Conservation (phyloP, 2,888 invertebrate species). For the Amphipyra berbera region DNA sequence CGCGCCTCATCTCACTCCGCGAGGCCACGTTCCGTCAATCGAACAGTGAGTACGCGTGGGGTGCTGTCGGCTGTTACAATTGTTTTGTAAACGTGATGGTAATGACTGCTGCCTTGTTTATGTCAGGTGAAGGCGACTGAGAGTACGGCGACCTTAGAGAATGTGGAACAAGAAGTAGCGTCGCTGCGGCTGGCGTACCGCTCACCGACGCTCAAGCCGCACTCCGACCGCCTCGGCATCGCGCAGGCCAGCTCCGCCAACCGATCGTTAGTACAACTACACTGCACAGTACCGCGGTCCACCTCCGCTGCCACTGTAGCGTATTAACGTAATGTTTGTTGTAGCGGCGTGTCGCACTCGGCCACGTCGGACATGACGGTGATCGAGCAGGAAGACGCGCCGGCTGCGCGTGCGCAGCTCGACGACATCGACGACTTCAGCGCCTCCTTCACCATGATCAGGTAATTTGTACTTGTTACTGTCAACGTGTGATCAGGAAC, state of each 20-base stretch:
- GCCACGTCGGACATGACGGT: conserved; percentile 97
- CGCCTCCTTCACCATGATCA: conserved; percentile 90
- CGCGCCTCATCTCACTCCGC: no score
- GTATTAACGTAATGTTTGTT: conserved; percentile 5
- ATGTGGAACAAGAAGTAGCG: conserved; percentile 92
- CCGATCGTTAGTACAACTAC: conserved; percentile 54
- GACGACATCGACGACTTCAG: conserved; percentile 85
- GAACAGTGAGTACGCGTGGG: no score
- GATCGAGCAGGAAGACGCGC: conserved; percentile 94
- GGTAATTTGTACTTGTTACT: conserved; percentile 80
- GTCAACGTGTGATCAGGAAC: no score
- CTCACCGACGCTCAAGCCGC: conserved; percentile 93
- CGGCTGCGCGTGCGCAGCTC: conserved; percentile 66
- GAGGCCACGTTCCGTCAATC: no score
- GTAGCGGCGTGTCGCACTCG: conserved; percentile 90
- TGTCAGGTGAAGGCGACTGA: conserved; percentile 58
- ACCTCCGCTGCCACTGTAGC: no score
- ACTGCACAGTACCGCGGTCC: not conserved
- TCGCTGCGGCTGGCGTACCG: conserved; percentile 94
- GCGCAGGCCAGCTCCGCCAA: conserved; percentile 88
- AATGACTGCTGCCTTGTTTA: not conserved
- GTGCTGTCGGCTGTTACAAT: no score
- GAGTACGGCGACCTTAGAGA: conserved; percentile 76
- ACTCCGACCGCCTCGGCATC: conserved; percentile 96
- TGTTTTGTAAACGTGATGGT: no score